phyloP scores from a whole-genome alignment of 2,113 vertebrate species.

The Macrotus californicus region DNA sequence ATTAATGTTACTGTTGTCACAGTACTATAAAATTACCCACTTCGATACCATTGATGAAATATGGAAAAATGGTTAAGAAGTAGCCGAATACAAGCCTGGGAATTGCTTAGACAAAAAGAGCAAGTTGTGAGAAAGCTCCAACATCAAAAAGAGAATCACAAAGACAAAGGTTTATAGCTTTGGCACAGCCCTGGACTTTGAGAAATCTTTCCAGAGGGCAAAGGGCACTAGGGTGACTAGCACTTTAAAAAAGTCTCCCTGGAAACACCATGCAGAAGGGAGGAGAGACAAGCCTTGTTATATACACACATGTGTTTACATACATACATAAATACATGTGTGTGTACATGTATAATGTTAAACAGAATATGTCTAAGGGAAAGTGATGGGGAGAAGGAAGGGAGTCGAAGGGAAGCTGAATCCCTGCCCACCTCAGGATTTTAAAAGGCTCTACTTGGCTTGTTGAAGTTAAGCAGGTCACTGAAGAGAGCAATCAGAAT shows the following conservation, averaged over 20 bases:
- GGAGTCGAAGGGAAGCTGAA: background rate
- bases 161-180: slow-evolving; percentile 14
- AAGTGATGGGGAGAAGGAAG: background rate
- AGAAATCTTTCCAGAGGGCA: slow-evolving; percentile 27
- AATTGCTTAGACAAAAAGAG: background rate
- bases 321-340: background rate
- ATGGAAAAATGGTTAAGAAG: background rate
- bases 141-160: slow-evolving; percentile 14
- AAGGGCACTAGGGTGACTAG: background rate
- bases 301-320: background rate
- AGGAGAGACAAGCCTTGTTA: background rate
- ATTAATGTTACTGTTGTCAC: background rate
- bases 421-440: background rate
- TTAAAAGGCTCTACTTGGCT: background rate
- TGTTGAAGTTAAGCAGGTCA: background rate
- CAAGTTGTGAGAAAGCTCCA: background rate
- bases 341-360: background rate
- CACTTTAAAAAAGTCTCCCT: slow-evolving; percentile 13
- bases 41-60: background rate
- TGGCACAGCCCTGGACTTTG: background rate
- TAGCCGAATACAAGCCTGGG: slow-evolving; percentile 3
- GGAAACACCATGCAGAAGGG: background rate
- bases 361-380: background rate
- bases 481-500: background rate
- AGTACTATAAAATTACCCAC: background rate